phyloP scores from a whole-genome alignment of 2,797 vertebrate species.

The Hyperoplus lanceolatus region DNA sequence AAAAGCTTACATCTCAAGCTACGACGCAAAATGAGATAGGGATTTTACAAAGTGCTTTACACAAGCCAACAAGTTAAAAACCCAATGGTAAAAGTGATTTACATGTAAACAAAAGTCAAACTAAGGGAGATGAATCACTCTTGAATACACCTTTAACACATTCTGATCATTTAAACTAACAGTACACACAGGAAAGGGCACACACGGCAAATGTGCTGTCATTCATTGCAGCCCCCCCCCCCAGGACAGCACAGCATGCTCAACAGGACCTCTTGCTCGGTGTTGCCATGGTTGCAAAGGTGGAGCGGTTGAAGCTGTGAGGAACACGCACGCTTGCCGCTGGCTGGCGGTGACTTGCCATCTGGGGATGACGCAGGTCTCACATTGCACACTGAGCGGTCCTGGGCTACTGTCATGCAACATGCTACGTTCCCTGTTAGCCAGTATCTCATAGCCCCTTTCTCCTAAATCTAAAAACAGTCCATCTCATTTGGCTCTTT shows the following conservation, averaged over 20 bases:
- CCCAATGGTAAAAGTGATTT: background rate
- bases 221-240: slow-evolving; percentile 61
- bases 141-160: background rate
- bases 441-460: background rate
- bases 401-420: slow-evolving; percentile 28
- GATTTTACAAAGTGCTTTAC: background rate
- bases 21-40: background rate
- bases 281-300: slow-evolving; percentile 89
- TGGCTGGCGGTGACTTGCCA: slow-evolving; percentile 65
- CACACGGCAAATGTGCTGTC: slow-evolving; percentile 46
- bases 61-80: background rate
- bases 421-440: slow-evolving; percentile 2
- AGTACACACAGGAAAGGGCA: slow-evolving; percentile 32
- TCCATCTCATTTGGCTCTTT: background rate
- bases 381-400: slow-evolving; percentile 35
- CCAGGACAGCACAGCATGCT: slow-evolving; percentile 65
- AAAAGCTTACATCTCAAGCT: background rate
- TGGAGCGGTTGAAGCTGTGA: slow-evolving; percentile 81
- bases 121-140: background rate
- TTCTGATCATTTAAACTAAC: background rate
- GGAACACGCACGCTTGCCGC: slow-evolving; percentile 41
- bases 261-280: slow-evolving; percentile 78
- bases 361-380: slow-evolving; percentile 79
- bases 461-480: background rate
- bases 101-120: background rate